These are phyloP conservation scores for Camponotus vicinus DNA, from an alignment of 1,140 invertebrate species.

Conservation along the genomic window DNA sequence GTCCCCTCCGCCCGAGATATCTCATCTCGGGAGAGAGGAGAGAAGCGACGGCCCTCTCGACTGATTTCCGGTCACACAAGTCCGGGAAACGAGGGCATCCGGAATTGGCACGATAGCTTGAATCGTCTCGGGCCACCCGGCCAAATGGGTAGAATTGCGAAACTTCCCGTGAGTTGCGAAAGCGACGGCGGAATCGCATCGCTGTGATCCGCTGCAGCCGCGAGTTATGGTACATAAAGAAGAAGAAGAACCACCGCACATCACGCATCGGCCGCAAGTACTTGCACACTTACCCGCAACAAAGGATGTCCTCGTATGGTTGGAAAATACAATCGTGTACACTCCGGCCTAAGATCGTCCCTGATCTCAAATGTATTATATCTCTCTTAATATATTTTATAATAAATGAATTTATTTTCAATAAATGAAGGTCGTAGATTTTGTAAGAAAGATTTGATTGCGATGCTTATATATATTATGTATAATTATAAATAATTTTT, in stretches of 20 bases:
- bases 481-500: no score
- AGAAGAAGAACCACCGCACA: neutral
- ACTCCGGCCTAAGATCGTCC: constrained; percentile 24
- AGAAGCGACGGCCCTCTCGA: neutral
- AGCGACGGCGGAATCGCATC: constrained; percentile 41
- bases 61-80: constrained; percentile 57
- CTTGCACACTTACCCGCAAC: constrained; percentile 37
- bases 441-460: neutral
- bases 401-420: neutral
- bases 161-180: constrained; percentile 65
- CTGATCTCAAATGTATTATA: neutral
- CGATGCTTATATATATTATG: neutral
- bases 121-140: constrained; percentile 26
- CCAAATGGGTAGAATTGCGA: constrained; percentile 57
- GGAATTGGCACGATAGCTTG: constrained; percentile 57
- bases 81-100: constrained; percentile 51
- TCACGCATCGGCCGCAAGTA: constrained; percentile 46
- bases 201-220: constrained; percentile 13
- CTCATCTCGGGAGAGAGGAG: constrained; percentile 26
- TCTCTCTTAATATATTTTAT: neutral
- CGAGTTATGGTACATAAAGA: neutral
- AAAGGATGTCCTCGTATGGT: constrained; percentile 30
- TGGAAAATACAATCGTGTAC: constrained; percentile 28
- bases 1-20: constrained; percentile 29
- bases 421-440: neutral